A percentile compares a stretch with the other conserved stretches of the same genome.
These are phyloP conservation scores for Phrynosoma blainvillii DNA, from an alignment of 2,113 vertebrate species.

Conservation along the genomic window DNA sequence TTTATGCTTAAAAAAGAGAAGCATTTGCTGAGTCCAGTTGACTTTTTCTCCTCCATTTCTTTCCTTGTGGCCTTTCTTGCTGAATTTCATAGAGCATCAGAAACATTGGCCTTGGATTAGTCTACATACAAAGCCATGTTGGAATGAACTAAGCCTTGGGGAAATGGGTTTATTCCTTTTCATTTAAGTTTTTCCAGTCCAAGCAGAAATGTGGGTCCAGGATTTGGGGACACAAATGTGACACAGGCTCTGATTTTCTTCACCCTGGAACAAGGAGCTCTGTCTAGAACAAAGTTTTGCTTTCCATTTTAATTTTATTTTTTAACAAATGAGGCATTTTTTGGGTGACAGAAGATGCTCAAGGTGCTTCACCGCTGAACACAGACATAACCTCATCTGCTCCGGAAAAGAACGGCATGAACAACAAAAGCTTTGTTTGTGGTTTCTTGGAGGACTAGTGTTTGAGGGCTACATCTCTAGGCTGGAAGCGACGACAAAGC, in stretches of 20 bases:
- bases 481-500: not conserved
- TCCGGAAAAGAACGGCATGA: not conserved
- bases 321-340: too few relatives aligned
- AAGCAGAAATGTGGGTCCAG: not conserved
- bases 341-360: too few relatives aligned
- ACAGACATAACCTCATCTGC: not conserved
- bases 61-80: slow-evolving; percentile 64
- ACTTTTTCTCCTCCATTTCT: slow-evolving; percentile 37
- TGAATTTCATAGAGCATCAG: slow-evolving; percentile 43
- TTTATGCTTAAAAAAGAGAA: not conserved
- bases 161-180: not conserved
- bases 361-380: not conserved
- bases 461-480: not conserved
- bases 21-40: not conserved
- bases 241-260: not conserved
- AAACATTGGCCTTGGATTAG: slow-evolving; percentile 55
- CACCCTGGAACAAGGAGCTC: not conserved
- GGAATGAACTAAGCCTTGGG: not conserved
- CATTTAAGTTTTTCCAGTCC: not conserved
- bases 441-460: not conserved
- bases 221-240: not conserved
- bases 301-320: too few relatives aligned
- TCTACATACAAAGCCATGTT: slow-evolving; percentile 30
- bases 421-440: not conserved
- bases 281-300: too few relatives aligned